Base-by-base conservation (phyloP, 2,797 vertebrate species). In the Sebastes goodei region DNA sequence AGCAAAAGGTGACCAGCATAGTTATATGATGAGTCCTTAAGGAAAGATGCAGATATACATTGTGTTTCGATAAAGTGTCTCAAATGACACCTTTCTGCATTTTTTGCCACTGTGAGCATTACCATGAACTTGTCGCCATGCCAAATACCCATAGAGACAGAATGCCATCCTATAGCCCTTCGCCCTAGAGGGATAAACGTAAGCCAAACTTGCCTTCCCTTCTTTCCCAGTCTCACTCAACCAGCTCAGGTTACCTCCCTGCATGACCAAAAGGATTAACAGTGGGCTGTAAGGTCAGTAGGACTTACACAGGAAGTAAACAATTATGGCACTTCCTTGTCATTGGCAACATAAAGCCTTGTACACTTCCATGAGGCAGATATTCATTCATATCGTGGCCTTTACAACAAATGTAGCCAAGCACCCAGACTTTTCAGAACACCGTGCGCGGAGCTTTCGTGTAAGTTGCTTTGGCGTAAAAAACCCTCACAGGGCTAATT, bases 401-500 rank as follows among this genome's bases (percentile, higher is more conserved):
- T 78, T 82, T 57, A 66, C 80, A 83, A 64, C 67, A 81, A 38
- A n/a, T 4, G 3, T 3, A 38, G 35, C 35, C 11, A 38, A 38
- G 35, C 35, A 83, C 23, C 4, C 61, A 33, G 33, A 46, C 57
- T 74, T 74, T 75, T 80, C 17, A 82, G 73, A 86, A 86, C 78
- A 77, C 57, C 65, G 76, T 9, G 42, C 52, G 10, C 27, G 15
- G 8, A 70, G 60, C 38, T 75, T 86, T 84, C 2, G 0, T 20
- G 52, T 69, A 53, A 71, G 74, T 75, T 71, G 63, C 83, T 81
- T 72, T 87, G 66, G 78, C 87, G 74, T 80, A 83, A 90, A 90
- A 88, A 38, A 63, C 33, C 7, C 62, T 83, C 53, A 63, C 71
- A 68, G 80, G 71, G 74, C 62, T 94, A 95, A 95, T 95, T 95